These are phyloP conservation scores for Holacanthus passer DNA, from an alignment of 2,113 vertebrate genomes.

Conservation along the genomic window DNA sequence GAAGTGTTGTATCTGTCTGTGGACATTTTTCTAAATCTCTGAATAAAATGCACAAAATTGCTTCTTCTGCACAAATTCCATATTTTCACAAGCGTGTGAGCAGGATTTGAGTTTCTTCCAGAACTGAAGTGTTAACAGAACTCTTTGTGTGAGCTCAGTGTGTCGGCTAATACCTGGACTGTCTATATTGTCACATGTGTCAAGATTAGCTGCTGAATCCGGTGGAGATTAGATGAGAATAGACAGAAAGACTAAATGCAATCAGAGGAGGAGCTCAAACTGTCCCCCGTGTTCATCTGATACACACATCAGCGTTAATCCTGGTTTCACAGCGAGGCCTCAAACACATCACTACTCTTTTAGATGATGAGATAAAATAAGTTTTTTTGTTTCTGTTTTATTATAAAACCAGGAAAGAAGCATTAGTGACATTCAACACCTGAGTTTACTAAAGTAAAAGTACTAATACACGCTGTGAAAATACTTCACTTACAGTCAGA, in stretches of 20 bases:
- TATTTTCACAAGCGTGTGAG: background rate
- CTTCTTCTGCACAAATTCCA: no score
- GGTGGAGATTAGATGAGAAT: background rate
- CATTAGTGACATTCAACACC: no score
- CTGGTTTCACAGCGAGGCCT: background rate
- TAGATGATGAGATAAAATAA: no score
- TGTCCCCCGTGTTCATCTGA: background rate
- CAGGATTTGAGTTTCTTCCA: background rate
- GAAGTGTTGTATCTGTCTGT: no score
- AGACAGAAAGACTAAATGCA: background rate
- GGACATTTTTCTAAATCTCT: no score
- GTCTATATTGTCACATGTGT: background rate
- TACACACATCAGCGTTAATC: background rate
- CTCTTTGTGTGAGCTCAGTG: background rate
- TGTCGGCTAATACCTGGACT: background rate
- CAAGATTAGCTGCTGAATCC: background rate
- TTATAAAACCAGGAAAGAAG: no score
- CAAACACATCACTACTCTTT: background rate
- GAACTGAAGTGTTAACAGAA: background rate
- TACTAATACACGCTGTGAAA: no score
- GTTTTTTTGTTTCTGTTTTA: no score
- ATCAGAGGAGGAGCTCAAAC: slow-evolving; percentile 8
- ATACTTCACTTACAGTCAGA: no score
- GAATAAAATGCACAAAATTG: no score
- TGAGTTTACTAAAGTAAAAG: background rate